These are phyloP conservation scores for Ceyx margarethae DNA, from an alignment of 2,113 vertebrate genomes.

Conservation along the genomic window DNA sequence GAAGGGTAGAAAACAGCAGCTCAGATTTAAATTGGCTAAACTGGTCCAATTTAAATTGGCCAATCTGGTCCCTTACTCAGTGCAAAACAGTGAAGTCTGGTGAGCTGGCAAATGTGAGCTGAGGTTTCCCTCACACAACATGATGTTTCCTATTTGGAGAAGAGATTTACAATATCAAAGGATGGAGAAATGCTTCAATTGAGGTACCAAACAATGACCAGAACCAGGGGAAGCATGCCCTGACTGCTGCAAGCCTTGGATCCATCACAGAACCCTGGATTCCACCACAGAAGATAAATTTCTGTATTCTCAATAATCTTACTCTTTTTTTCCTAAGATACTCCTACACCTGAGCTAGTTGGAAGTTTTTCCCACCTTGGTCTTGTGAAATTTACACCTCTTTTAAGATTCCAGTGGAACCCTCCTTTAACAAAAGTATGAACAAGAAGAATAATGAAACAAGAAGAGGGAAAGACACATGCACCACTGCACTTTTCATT, in stretches of 20 bases:
- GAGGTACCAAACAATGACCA: background rate
- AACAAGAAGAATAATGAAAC: background rate
- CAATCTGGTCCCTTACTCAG: background rate
- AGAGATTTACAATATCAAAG: background rate
- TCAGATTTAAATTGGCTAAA: background rate
- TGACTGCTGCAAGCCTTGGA: background rate
- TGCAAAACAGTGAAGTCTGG: background rate
- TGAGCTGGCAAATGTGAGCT: background rate
- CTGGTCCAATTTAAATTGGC: background rate
- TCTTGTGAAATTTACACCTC: background rate
- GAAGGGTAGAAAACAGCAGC: background rate
- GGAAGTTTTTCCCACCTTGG: background rate
- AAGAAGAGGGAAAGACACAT: background rate
- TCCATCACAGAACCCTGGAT: background rate
- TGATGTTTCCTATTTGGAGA: background rate
- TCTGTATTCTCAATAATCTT: background rate
- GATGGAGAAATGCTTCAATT: background rate
- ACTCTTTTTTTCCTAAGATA: background rate
- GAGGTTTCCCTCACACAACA: no score
- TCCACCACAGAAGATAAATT: background rate
- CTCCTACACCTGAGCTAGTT: fast-evolving
- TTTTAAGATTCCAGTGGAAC: background rate
- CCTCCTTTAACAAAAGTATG: background rate
- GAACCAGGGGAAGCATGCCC: fast-evolving
- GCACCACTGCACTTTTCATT: background rate